These are phyloP conservation scores for Ursus arctos DNA, from an alignment of 2,113 vertebrate species.

Conservation along the genomic window DNA sequence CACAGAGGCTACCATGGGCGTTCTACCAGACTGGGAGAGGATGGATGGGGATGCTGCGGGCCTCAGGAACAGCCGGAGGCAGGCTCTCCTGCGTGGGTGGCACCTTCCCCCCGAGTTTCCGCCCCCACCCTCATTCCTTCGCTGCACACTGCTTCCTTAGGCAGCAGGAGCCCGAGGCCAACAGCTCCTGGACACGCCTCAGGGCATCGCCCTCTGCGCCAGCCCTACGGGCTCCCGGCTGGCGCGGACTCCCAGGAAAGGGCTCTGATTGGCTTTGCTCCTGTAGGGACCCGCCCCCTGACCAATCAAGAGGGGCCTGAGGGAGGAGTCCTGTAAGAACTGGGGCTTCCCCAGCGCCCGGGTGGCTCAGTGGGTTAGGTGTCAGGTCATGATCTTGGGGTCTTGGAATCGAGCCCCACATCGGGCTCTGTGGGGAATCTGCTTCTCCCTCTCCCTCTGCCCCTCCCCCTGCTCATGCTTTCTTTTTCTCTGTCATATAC, in stretches of 20 bases:
- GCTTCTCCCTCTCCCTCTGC: background rate
- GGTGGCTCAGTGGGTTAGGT: background rate
- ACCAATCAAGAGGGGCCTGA: background rate
- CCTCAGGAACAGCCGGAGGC: background rate
- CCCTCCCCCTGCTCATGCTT: accelerated
- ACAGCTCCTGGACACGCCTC: accelerated
- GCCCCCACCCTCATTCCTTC: accelerated
- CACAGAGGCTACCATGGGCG: background rate
- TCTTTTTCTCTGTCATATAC: background rate
- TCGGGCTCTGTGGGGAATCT: background rate
- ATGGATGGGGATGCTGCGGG: background rate
- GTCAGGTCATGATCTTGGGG: background rate
- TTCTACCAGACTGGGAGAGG: no score
- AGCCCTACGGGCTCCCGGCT: background rate
- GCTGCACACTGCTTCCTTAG: accelerated
- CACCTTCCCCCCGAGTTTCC: background rate
- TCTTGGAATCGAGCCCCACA: background rate
- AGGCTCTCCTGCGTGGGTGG: background rate
- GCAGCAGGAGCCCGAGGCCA: accelerated
- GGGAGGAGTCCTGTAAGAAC: background rate
- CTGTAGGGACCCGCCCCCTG: background rate
- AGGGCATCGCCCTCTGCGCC: accelerated
- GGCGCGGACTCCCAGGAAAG: background rate
- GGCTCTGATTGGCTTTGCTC: background rate
- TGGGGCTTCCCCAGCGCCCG: background rate